phyloP scores from a whole-genome alignment of 2,888 invertebrate genomes.

The Didymodactylos carnosus region DNA sequence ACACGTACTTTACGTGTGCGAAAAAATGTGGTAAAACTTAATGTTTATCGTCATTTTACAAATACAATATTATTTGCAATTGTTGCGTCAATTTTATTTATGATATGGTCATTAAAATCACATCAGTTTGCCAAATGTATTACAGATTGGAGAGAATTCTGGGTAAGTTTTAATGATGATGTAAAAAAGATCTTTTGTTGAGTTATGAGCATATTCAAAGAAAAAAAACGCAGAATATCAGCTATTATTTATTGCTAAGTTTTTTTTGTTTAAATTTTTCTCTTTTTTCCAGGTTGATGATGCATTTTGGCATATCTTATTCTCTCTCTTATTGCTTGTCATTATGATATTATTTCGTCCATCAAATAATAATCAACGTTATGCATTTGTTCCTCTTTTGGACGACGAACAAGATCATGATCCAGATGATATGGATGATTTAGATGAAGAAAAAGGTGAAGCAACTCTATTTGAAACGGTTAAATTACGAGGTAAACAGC shows the following conservation, averaged over 20 bases:
- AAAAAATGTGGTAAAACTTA: slow-evolving; percentile 68
- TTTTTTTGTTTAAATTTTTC: not conserved
- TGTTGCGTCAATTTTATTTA: slow-evolving; percentile 71
- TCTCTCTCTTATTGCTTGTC: slow-evolving; percentile 62
- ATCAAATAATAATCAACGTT: slow-evolving; percentile 72
- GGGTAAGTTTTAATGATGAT: slow-evolving; percentile 42
- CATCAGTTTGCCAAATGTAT: slow-evolving; percentile 43
- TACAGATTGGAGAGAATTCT: slow-evolving; percentile 30
- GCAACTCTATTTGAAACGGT: not conserved
- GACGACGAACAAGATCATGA: slow-evolving; percentile 36
- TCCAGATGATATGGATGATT: not conserved
- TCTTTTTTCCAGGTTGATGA: slow-evolving; percentile 52
- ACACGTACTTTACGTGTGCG: slow-evolving; percentile 66
- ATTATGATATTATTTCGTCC: slow-evolving; percentile 90
- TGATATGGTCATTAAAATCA: slow-evolving; percentile 70
- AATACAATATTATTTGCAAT: slow-evolving; percentile 78
- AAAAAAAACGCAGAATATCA: too few species aligned
- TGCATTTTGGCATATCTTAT: slow-evolving; percentile 81
- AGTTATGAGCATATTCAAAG: too few species aligned
- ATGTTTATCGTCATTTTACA: slow-evolving; percentile 74
- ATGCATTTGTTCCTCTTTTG: slow-evolving; percentile 71
- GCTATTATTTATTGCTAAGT: too few species aligned
- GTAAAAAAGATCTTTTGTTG: not conserved
- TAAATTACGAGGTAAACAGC: not conserved
- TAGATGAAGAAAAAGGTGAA: slow-evolving; percentile 3